A percentile compares a stretch with the other conserved stretches of the same genome.
phyloP scores from a whole-genome alignment of 2,797 vertebrate species.

The Tadarida brasiliensis region DNA sequence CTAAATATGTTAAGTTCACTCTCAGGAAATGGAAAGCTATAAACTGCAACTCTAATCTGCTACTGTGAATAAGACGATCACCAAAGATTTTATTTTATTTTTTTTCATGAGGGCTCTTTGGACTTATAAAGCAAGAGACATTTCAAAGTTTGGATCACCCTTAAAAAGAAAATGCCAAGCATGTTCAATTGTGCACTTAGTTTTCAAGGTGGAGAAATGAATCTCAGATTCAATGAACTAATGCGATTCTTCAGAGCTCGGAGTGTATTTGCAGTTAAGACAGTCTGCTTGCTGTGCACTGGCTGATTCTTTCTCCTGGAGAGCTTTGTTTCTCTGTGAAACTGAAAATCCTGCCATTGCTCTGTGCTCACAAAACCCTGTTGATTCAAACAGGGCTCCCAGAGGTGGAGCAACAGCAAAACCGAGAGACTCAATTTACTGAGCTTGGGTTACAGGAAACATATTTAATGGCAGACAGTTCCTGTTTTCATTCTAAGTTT shows the following conservation, averaged over 20 bases:
- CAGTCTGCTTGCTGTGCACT: background rate
- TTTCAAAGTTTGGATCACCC: constrained; percentile 46
- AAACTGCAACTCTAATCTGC: background rate
- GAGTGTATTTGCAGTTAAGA: constrained; percentile 4
- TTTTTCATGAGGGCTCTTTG: constrained; percentile 55
- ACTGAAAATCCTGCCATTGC: constrained; percentile 68
- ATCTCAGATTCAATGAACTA: background rate
- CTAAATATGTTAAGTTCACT: constrained; percentile 64
- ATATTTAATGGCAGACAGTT: constrained; percentile 79
- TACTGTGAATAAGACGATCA: constrained; percentile 45
- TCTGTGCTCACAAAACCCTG: constrained; percentile 61
- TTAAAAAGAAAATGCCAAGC: constrained; percentile 54
- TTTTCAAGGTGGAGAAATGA: constrained; percentile 24
- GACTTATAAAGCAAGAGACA: constrained; percentile 13
- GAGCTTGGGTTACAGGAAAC: constrained; percentile 79
- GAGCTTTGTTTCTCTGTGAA: constrained; percentile 71
- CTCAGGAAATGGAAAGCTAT: constrained; percentile 61
- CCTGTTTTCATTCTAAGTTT: constrained; percentile 80
- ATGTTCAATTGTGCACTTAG: constrained; percentile 53
- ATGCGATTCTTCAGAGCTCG: background rate
- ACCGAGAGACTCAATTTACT: constrained; percentile 65
- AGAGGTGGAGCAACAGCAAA: constrained; percentile 62
- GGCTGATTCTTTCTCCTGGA: constrained; percentile 41
- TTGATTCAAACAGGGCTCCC: constrained; percentile 70
- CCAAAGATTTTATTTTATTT: constrained; percentile 24